Evolutionary conservation across 2,113 vertebrate species (phyloP).

Genomic region (Nipponia nippon): DNA sequence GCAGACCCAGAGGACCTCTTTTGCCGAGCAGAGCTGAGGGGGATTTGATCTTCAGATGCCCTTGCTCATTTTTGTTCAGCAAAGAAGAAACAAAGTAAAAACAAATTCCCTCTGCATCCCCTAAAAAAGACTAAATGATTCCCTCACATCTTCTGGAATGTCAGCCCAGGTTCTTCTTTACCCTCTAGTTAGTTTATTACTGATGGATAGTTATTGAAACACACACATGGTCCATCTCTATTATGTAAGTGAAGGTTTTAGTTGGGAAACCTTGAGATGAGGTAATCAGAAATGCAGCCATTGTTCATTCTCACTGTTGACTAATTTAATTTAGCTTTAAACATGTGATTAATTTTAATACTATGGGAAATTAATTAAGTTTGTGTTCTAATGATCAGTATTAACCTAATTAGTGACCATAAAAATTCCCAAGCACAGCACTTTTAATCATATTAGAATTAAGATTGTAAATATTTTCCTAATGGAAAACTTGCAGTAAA

Average conservation of each 20-base stretch:
- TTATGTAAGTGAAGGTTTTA: background rate
- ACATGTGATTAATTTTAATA: constrained; percentile 26
- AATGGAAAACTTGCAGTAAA: background rate
- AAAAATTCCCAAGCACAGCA: background rate
- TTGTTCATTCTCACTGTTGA: background rate
- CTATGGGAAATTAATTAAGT: background rate
- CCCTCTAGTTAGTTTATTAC: background rate
- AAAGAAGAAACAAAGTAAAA: background rate
- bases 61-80: background rate
- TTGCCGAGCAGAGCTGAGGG: background rate
- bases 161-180: background rate
- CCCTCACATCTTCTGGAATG: background rate
- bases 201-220: background rate
- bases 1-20: background rate
- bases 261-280: background rate
- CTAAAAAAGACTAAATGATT: background rate
- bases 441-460: constrained; percentile 7
- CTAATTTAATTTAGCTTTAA: background rate
- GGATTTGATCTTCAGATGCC: background rate
- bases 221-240: background rate
- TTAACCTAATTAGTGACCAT: constrained; percentile 32
- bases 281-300: background rate
- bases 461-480: constrained; percentile 19
- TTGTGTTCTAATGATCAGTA: constrained; percentile 11
- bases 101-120: background rate